Percentiles rank a stretch among this genome's conserved stretches.
Conservation (phyloP, 2,113 vertebrate species). For the Elanus axillaris region DNA sequence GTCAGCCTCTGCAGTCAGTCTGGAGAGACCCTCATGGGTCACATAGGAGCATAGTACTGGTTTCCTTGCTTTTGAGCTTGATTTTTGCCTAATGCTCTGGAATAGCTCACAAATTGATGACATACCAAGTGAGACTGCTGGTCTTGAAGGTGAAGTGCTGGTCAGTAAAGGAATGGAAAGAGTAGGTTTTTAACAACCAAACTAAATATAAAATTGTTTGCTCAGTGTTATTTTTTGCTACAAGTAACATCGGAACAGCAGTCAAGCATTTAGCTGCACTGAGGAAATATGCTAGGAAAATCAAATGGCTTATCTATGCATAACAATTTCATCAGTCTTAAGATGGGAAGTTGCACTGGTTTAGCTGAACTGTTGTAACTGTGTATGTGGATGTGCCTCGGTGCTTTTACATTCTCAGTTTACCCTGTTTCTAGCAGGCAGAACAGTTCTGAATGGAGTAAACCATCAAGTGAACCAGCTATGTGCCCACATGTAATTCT, state of each 20-base stretch:
- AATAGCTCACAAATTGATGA: neutral
- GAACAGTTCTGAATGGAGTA: neutral
- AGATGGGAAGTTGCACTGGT: neutral
- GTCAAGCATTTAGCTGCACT: neutral
- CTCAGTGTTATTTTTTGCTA: neutral
- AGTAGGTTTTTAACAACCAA: neutral
- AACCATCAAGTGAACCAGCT: neutral
- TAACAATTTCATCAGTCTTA: neutral
- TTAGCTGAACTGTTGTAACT: neutral
- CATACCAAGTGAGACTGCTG: neutral
- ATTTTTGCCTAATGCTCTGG: neutral
- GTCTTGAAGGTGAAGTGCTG: neutral
- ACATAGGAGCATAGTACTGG: rapidly evolving
- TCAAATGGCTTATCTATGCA: rapidly evolving
- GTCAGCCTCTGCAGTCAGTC: neutral
- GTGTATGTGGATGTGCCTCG: no score
- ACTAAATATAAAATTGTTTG: neutral
- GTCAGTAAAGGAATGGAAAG: neutral
- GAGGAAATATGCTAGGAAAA: neutral
- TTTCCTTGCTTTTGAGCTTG: neutral
- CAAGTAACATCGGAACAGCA: neutral
- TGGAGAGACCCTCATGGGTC: neutral
- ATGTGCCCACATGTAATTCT: neutral
- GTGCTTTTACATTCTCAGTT: neutral
- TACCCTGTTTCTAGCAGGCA: neutral